phyloP scores from a whole-genome alignment of 2,113 vertebrate genomes.

The Upupa epops region DNA sequence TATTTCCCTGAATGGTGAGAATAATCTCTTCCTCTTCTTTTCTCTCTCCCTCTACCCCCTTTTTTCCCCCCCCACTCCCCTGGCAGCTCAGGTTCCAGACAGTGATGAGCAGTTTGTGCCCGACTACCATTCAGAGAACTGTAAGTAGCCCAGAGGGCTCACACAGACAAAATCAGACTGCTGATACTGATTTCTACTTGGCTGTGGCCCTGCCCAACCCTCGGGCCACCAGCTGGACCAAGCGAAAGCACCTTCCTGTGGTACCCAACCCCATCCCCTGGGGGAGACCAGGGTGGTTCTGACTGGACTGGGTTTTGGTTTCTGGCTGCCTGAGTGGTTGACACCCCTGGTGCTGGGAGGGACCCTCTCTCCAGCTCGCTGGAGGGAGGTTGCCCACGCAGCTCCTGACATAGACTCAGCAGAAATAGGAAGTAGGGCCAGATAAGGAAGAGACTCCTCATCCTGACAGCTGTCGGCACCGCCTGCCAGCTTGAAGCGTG shows the following conservation, averaged over 20 bases:
- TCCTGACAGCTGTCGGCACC: not conserved
- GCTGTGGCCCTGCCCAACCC: rapidly evolving
- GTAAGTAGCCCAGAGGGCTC: slow-evolving; percentile 79
- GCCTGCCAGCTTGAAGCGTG: too few species aligned
- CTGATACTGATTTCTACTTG: not conserved
- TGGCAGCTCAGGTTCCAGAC: slow-evolving; percentile 97
- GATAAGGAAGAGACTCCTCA: not conserved
- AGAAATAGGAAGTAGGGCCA: not conserved
- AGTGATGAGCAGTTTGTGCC: slow-evolving; percentile 97
- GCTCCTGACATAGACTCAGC: not conserved
- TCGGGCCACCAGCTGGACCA: too few species aligned
- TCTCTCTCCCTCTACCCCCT: not conserved
- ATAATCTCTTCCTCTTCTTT: not conserved
- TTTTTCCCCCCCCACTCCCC: not conserved
- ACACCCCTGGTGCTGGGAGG: too few species aligned
- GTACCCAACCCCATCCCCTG: not conserved
- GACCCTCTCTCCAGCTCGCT: not conserved
- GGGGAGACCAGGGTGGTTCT: too few species aligned
- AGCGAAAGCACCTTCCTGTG: not conserved
- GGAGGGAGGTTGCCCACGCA: not conserved
- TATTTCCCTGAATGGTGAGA: not conserved
- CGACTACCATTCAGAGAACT: slow-evolving; percentile 95
- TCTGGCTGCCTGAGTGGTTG: too few species aligned
- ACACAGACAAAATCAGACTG: not conserved
- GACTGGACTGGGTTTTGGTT: too few species aligned